Base-by-base conservation (phyloP, 2,888 invertebrate species). In the Chelonus formosanus region DNA sequence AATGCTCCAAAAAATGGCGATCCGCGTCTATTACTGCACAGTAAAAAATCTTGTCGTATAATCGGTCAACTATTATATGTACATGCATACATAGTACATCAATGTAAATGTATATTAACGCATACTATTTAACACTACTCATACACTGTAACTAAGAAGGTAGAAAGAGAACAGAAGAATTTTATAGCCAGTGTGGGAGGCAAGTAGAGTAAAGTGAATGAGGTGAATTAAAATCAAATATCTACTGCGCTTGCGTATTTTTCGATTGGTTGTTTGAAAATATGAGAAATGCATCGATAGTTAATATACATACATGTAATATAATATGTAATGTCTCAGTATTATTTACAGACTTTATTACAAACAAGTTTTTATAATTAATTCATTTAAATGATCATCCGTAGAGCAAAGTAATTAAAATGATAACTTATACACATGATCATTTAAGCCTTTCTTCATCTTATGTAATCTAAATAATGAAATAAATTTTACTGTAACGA, bases 1-100 rank as follows among this genome's bases (percentile, higher is more conserved):
- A 47, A 69, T 54, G 54, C 50, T 58, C 40, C 10, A 59, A 50
- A 65, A 69, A 67, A 63, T 67, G 57, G 59, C 59, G 36, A 59
- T 48, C 36, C 40, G 59, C 59, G 36, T 20, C 48, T 58, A 31
- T 31, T 32, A 8, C n/a, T 36, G 60, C 10, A 50, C 48, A 50
- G 5, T 5, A 20, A 50, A 50, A 20, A 54, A 53, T 10, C n/a
- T 54, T n/a, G n/a, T n/a, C n/a, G n/a, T 54, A 54, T 54, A 36
- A 54, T 54, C 54, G 54, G 35, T 10, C 54, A 54, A 54, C 54
- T 36, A 54, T 31, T 31, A 57, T 40, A 44, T 57, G 10, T 48
- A 20, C 20, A 20, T 5, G 10, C 3, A 36, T 10, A 36, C 3
- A 36, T 10, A 54, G 32, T 57, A 47, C 34, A 35, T 57, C 6